Evolutionary conservation across 2,888 invertebrate genomes (phyloP).

Genomic region (Hypselothyrea guttata): DNA sequence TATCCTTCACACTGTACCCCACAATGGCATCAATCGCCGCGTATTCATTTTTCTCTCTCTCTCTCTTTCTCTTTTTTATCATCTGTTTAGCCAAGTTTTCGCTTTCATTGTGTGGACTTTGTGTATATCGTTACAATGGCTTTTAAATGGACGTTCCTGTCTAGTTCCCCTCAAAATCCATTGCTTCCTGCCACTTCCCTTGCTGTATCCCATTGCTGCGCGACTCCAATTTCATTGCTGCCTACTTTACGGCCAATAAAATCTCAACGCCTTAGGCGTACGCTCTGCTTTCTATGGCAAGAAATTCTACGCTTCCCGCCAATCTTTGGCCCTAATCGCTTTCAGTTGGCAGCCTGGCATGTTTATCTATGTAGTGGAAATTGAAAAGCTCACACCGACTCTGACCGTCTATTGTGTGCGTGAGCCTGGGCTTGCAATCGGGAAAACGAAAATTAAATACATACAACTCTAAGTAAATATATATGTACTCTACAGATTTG

Average conservation of each 20-base stretch:
- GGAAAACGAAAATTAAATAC: slow-evolving; percentile 67
- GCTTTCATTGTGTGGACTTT: slow-evolving; percentile 66
- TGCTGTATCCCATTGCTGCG: neutral
- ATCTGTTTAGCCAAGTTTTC: slow-evolving; percentile 71
- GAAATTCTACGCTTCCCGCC: neutral
- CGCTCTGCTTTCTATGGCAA: slow-evolving; percentile 19
- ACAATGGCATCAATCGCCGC: slow-evolving; percentile 65
- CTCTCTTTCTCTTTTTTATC: too few relatives aligned
- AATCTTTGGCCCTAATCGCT: slow-evolving; percentile 35
- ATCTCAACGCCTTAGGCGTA: slow-evolving; percentile 64
- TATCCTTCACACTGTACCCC: slow-evolving; percentile 64
- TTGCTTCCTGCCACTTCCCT: neutral
- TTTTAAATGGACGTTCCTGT: slow-evolving; percentile 64
- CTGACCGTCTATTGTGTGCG: slow-evolving; percentile 26
- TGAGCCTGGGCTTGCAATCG: slow-evolving; percentile 28
- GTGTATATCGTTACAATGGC: slow-evolving; percentile 58
- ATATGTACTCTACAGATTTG: slow-evolving; percentile 1
- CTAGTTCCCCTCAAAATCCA: neutral
- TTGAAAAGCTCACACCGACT: slow-evolving; percentile 57
- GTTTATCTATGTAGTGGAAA: slow-evolving; percentile 70
- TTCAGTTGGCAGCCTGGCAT: slow-evolving; percentile 60
- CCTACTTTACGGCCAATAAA: slow-evolving; percentile 75
- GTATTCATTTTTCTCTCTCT: slow-evolving; percentile 34
- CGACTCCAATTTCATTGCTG: slow-evolving; percentile 64
- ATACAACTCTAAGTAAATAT: slow-evolving; percentile 11